A percentile compares a stretch with the other conserved stretches of the same genome.
Evolutionary conservation across 53 echinoderm and acorn worm genomes (phyloP).

Genomic region (Crossaster papposus): DNA sequence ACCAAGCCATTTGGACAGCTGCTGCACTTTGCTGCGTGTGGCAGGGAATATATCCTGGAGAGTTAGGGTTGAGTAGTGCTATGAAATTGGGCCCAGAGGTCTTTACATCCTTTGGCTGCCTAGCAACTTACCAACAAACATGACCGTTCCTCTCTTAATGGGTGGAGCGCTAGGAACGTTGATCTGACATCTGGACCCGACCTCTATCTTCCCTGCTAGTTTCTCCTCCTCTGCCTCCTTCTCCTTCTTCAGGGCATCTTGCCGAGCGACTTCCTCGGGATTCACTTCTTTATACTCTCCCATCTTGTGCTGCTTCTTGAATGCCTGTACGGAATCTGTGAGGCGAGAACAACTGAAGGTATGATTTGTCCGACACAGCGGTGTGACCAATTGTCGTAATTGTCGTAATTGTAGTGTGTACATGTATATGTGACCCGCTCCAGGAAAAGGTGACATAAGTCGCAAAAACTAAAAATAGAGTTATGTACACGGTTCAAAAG

Average conservation of each 20-base stretch:
- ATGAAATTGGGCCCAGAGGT: too few relatives aligned
- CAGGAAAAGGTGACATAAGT: too few relatives aligned
- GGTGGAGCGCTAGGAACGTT: slow-evolving; percentile 82
- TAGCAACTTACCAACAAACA: slow-evolving; percentile 82
- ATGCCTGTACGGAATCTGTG: slow-evolving; percentile 88
- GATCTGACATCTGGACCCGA: slow-evolving; percentile 88
- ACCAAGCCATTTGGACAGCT: too few relatives aligned
- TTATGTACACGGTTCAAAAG: too few relatives aligned
- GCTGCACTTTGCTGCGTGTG: too few relatives aligned
- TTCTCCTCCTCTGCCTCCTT: slow-evolving; percentile 73
- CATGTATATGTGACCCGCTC: too few relatives aligned
- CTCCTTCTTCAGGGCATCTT: slow-evolving; percentile 72
- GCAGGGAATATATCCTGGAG: too few relatives aligned
- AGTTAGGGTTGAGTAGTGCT: too few relatives aligned
- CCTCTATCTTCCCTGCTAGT: slow-evolving; percentile 65
- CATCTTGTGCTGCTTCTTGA: slow-evolving; percentile 91
- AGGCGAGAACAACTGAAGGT: neutral
- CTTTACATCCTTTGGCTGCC: neutral
- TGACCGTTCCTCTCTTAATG: slow-evolving; percentile 88
- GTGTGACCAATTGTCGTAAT: too few relatives aligned
- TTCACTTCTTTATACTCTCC: slow-evolving; percentile 84
- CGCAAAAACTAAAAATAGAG: too few relatives aligned
- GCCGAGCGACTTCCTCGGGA: slow-evolving; percentile 75
- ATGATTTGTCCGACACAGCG: neutral
- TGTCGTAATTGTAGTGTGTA: too few relatives aligned